Evolutionary conservation across 2,888 invertebrate genomes (phyloP).

Genomic region (Lasioglossum figueresi): DNA sequence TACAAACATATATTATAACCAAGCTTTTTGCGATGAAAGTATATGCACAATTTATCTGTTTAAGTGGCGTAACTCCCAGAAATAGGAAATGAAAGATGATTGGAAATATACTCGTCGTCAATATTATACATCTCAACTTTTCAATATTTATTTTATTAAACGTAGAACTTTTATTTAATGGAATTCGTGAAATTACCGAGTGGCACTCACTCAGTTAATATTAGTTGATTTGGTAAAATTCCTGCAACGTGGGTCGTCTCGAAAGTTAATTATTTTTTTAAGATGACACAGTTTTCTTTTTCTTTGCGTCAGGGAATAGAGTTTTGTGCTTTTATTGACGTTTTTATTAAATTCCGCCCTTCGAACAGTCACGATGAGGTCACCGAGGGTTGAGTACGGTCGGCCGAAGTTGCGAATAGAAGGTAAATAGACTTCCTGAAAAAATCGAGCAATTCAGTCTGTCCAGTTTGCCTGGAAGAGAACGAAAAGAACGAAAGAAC

Average conservation of each 20-base stretch:
- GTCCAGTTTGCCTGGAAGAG: constrained; percentile 40
- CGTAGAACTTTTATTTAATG: not conserved
- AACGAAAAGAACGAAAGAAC: constrained; percentile 39
- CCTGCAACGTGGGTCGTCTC: not conserved
- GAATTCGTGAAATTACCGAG: not conserved
- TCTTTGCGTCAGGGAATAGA: not conserved
- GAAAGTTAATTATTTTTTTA: not conserved
- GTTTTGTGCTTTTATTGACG: constrained; percentile 22
- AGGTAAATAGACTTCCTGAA: constrained; percentile 68
- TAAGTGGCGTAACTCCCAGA: not conserved
- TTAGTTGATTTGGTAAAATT: not conserved
- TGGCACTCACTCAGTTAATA: not conserved
- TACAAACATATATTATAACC: not conserved
- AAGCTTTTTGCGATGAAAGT: no score
- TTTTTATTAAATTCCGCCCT: constrained; percentile 66
- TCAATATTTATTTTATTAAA: not conserved
- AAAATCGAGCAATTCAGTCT: constrained; percentile 67
- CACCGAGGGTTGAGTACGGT: constrained; percentile 33
- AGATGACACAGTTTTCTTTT: not conserved
- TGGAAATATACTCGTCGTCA: no score
- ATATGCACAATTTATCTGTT: no score
- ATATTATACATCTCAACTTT: not conserved
- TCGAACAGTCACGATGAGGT: constrained; percentile 32
- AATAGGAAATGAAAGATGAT: not conserved
- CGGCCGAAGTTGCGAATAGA: constrained; percentile 53